These are phyloP conservation scores for Hypsopygia costalis DNA, from an alignment of 2,888 invertebrate species.

Conservation along the genomic window DNA sequence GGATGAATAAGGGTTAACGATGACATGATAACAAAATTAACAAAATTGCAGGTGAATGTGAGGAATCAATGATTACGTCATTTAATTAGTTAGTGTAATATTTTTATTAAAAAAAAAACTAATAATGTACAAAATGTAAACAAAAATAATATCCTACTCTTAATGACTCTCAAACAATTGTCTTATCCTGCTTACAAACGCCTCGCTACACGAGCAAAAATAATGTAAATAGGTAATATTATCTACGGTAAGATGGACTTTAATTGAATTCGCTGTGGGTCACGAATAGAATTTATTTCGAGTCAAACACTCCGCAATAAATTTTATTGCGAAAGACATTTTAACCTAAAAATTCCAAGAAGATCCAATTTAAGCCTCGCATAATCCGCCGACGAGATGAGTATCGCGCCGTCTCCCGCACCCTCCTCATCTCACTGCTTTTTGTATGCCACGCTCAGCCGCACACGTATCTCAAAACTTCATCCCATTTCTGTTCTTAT, in stretches of 20 bases:
- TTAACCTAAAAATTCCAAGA: conserved; percentile 67
- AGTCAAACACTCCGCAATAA: conserved; percentile 65
- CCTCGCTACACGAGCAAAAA: conserved; percentile 16
- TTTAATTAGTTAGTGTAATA: too few species aligned
- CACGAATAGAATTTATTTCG: conserved; percentile 58
- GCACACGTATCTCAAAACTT: conserved; percentile 24
- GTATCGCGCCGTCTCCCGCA: conserved; percentile 39
- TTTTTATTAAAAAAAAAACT: too few species aligned
- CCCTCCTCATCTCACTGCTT: conserved; percentile 11
- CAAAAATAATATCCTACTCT: too few species aligned
- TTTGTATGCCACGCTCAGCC: conserved; percentile 16
- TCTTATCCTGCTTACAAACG: too few species aligned
- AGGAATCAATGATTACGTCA: too few species aligned
- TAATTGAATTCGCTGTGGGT: conserved; percentile 61
- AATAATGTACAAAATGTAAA: too few species aligned
- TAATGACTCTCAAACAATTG: too few species aligned
- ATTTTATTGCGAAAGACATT: conserved; percentile 66
- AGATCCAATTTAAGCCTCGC: conserved; percentile 68
- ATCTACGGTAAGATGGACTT: conserved; percentile 44
- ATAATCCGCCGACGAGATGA: conserved; percentile 63
- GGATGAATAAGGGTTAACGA: too few species aligned
- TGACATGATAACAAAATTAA: too few species aligned
- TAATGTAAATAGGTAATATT: conserved; percentile 48
- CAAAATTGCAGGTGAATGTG: too few species aligned
- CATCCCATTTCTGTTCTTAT: conserved; percentile 21